Percentiles rank a stretch among this genome's conserved stretches.
Evolutionary conservation across 2,113 vertebrate species (phyloP).

Genomic region (Climacteris rufus): DNA sequence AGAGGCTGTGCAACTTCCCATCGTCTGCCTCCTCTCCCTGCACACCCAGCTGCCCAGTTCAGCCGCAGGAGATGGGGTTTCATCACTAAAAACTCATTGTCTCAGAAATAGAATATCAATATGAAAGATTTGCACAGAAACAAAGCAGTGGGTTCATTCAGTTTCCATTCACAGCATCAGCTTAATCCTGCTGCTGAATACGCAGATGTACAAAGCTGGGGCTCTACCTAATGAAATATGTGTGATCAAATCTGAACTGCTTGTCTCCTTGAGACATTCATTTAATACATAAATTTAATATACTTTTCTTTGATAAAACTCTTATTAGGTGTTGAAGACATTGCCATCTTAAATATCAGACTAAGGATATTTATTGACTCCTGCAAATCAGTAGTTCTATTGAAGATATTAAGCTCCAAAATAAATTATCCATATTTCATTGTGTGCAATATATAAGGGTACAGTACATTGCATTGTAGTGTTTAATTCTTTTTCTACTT

Average conservation of each 20-base stretch:
- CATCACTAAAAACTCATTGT: neutral
- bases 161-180: neutral
- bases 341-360: conserved; percentile 29
- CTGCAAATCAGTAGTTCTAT: neutral
- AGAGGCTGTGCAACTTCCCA: neutral
- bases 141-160: neutral
- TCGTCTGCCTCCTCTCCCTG: neutral
- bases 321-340: neutral
- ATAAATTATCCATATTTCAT: neutral
- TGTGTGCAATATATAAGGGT: neutral
- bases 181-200: neutral
- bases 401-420: neutral
- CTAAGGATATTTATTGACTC: conserved; percentile 11
- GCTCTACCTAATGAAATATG: neutral
- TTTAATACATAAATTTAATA: conserved; percentile 44
- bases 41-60: neutral
- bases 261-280: conserved; percentile 6
- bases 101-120: neutral
- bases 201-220: neutral
- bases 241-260: conserved; percentile 39
- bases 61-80: neutral
- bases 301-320: conserved; percentile 34
- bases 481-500: neutral
- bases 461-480: neutral
- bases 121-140: neutral